A percentile compares a stretch with the other conserved stretches of the same genome.
phyloP scores from a whole-genome alignment of 2,888 invertebrate genomes.

The Hemithea aestivaria region DNA sequence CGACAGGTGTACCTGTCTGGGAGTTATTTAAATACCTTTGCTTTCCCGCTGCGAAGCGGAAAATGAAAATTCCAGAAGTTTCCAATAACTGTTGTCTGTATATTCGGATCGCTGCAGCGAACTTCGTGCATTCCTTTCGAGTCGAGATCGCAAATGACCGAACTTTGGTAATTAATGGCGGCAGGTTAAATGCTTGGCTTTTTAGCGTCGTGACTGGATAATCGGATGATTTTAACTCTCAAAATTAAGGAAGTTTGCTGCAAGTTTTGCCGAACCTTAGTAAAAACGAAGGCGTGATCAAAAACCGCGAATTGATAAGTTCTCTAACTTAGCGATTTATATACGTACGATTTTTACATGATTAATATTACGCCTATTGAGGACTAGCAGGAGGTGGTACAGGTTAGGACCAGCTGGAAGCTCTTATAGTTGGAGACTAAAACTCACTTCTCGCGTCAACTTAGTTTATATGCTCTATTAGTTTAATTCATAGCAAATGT shows the following conservation, averaged over 20 bases:
- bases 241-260: neutral
- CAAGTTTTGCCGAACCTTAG: too few species aligned
- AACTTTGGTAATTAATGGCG: constrained; percentile 49
- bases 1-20: constrained; percentile 1
- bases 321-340: too few species aligned
- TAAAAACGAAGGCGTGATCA: too few species aligned
- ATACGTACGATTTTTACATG: too few species aligned
- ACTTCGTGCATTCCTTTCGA: constrained; percentile 40
- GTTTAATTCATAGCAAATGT: too few species aligned
- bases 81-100: constrained; percentile 28
- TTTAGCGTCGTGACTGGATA: constrained; percentile 25
- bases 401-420: too few species aligned
- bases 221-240: constrained; percentile 3
- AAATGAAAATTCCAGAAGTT: constrained; percentile 31
- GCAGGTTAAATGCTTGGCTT: constrained; percentile 33
- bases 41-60: constrained; percentile 11
- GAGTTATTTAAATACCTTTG: constrained; percentile 15
- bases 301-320: too few species aligned
- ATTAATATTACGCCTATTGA: too few species aligned
- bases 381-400: too few species aligned
- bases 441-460: too few species aligned
- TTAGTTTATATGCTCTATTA: too few species aligned
- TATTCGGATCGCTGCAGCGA: constrained; percentile 27
- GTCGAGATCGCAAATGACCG: constrained; percentile 37
- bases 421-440: too few species aligned